Percentiles rank a stretch among this genome's conserved stretches.
phyloP scores from a whole-genome alignment of 2,797 vertebrate species.

The Anniella stebbinsi region DNA sequence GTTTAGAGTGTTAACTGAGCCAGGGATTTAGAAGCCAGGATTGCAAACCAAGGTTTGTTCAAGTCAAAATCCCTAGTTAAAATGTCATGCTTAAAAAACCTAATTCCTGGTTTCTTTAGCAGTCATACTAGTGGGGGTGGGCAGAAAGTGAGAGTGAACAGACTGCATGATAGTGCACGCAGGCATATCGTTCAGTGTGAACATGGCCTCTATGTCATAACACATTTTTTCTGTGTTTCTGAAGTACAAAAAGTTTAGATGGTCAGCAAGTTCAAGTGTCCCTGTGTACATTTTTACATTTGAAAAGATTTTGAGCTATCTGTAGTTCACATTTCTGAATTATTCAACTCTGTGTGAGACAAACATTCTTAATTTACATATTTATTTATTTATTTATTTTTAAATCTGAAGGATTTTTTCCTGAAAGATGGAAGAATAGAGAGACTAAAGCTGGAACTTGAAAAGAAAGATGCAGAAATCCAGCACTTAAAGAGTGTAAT shows the following conservation, averaged over 20 bases:
- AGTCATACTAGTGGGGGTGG: too few relatives aligned
- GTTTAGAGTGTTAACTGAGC: background rate
- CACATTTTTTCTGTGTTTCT: background rate
- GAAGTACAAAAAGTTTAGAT: background rate
- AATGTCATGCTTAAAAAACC: background rate
- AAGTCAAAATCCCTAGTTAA: background rate
- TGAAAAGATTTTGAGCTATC: background rate
- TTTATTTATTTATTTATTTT: background rate
- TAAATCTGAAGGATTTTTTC: constrained; percentile 20
- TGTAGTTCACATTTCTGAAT: background rate
- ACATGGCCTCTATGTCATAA: too few relatives aligned
- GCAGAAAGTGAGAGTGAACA: too few relatives aligned
- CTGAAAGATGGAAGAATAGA: constrained; percentile 90
- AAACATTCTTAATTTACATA: background rate
- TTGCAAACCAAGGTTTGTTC: background rate
- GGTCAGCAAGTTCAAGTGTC: background rate
- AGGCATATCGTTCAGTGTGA: background rate
- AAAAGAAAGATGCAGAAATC: constrained; percentile 94
- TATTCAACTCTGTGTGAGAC: background rate
- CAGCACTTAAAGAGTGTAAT: constrained; percentile 88
- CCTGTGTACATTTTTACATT: background rate
- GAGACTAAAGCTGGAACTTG: constrained; percentile 90
- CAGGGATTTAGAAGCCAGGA: background rate
- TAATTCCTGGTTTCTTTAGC: background rate
- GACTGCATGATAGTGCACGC: too few relatives aligned